Base-by-base conservation (phyloP, 92 coral and sea anemone species). In the Phenganax subtilis region DNA sequence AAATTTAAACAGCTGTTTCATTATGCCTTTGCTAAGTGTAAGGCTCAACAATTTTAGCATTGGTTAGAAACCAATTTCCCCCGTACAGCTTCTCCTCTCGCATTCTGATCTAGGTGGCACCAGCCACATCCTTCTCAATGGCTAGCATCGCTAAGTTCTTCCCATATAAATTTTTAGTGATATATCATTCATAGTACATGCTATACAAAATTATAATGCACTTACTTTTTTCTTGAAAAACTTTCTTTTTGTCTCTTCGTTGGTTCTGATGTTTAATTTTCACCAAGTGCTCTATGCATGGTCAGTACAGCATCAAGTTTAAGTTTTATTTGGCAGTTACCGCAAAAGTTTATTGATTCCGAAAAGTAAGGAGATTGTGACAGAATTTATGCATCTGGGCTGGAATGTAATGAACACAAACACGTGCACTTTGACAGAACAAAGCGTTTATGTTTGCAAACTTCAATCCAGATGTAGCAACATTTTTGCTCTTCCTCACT, bases 401-500 rank as follows among this genome's bases (percentile, higher is more conserved):
- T 56, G 10, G 44, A 72, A 52, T 72, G 77, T 15, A 37, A 9
- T 8, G 77, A 72, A 56, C 77, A 72, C 10, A 72, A 37, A n/a
- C 28, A 12, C 59, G 58, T 9, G n/a, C 51, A 27, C 44, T 72
- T 72, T 6, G 58, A 37, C 11, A 57, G 77, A 27, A 2, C 12
- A 44, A 72, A 47, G 8, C 37, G 4, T 56, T 72, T 72, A 37
- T 57, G 44, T 72, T 72, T 72, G 77, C 77, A 52, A 27, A 72
- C 44, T 56, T 72, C 77, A 25, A 52, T 54, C 77, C 58, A 64
- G 76, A 71, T 37, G 9, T 47, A 1, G 57, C 27, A 37, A 30
- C 76, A 9, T 47, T 47, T 71, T 71, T 71, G 55, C 51, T 71
- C 76, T 71, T 71, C 57, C 57, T 71, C 10, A 53, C 14, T 71